Percentiles rank a stretch among this genome's conserved stretches.
Evolutionary conservation across 2,113 vertebrate species (phyloP).

Genomic region (Otolemur garnettii): DNA sequence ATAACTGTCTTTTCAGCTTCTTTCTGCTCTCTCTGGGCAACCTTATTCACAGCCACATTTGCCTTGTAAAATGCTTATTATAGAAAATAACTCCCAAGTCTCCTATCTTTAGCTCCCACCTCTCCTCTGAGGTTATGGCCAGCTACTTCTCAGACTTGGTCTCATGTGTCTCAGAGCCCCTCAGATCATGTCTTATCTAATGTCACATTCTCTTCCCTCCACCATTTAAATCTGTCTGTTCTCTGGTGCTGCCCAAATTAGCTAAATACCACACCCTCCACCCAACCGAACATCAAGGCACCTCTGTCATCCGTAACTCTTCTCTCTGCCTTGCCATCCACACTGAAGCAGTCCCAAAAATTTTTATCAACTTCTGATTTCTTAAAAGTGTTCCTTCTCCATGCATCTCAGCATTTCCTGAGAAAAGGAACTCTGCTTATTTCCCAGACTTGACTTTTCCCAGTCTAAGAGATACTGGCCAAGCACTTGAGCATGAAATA

Average conservation of each 20-base stretch:
- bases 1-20: neutral
- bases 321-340: neutral
- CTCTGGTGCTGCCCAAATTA: neutral
- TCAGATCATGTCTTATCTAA: neutral
- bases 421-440: neutral
- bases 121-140: neutral
- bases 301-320: neutral
- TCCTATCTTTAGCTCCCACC: neutral
- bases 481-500: neutral
- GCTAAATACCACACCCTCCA: neutral
- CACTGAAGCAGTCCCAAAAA: neutral
- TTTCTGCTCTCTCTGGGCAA: neutral
- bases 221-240: neutral
- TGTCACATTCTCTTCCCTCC: neutral
- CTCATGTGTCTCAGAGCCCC: neutral
- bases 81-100: neutral
- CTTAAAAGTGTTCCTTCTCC: neutral
- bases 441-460: neutral
- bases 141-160: neutral
- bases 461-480: neutral
- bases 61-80: neutral
- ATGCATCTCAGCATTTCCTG: neutral
- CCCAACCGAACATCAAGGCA: neutral
- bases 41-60: neutral
- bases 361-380: constrained; percentile 8